Conservation (phyloP, 64 coral and sea anemone genomes). For the Acropora tenuis region DNA sequence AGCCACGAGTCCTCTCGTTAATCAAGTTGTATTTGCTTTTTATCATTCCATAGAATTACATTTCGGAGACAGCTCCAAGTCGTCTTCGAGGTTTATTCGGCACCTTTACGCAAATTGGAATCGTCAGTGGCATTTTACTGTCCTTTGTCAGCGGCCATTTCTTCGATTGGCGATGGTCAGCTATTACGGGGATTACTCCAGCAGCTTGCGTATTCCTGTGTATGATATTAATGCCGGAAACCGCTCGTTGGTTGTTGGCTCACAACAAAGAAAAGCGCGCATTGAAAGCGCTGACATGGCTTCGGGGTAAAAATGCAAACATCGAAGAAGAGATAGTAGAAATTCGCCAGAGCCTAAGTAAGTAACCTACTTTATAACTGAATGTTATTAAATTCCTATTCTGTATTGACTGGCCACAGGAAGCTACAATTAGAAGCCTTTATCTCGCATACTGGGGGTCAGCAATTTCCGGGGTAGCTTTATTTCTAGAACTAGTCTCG, state of each 20-base stretch:
- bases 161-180: slow-evolving; percentile 72
- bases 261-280: slow-evolving; percentile 65
- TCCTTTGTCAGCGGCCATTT: slow-evolving; percentile 67
- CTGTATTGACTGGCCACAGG: too few relatives aligned
- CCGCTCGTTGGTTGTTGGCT: slow-evolving; percentile 76
- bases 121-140: slow-evolving; percentile 63
- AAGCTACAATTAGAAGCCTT: too few relatives aligned
- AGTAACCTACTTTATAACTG: slow-evolving; percentile 7
- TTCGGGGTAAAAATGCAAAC: slow-evolving; percentile 60
- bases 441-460: too few relatives aligned
- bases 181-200: slow-evolving; percentile 48
- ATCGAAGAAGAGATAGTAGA: slow-evolving; percentile 68
- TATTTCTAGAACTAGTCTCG: too few relatives aligned
- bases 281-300: slow-evolving; percentile 58
- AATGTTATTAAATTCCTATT: too few relatives aligned
- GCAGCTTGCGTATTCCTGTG: slow-evolving; percentile 40
- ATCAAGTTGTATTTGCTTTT: background rate
- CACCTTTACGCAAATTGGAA: slow-evolving; percentile 70
- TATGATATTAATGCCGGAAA: slow-evolving; percentile 90
- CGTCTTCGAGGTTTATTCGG: slow-evolving; percentile 69
- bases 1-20: too few relatives aligned
- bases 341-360: slow-evolving; percentile 75
- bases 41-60: slow-evolving; percentile 60
- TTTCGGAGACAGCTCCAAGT: slow-evolving; percentile 74
- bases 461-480: too few relatives aligned